Percentiles rank a stretch among this genome's conserved stretches.
phyloP scores from a whole-genome alignment of 1,140 invertebrate genomes.

The Manduca sexta region DNA sequence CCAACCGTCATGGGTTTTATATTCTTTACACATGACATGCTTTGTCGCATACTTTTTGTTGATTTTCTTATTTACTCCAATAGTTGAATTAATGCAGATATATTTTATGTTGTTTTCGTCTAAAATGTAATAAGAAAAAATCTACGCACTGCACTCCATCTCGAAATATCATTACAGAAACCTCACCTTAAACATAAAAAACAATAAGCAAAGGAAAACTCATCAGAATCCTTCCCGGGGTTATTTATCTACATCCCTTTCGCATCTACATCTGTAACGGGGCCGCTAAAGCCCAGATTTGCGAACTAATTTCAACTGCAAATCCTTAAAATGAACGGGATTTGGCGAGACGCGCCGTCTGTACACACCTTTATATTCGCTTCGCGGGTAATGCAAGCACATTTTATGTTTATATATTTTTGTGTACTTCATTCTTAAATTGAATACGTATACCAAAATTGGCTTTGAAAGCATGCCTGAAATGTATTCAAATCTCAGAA shows the following conservation, averaged over 20 bases:
- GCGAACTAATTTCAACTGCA: constrained; percentile 69
- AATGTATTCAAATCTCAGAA: too few relatives aligned
- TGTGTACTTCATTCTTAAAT: too few relatives aligned
- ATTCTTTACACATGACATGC: constrained; percentile 5
- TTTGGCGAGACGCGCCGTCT: constrained; percentile 31
- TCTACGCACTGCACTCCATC: neutral
- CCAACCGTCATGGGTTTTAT: constrained; percentile 11
- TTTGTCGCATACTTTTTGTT: too few relatives aligned
- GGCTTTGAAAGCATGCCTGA: too few relatives aligned
- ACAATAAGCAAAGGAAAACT: constrained; percentile 11
- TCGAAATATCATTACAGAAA: neutral
- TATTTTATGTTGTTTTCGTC: too few relatives aligned
- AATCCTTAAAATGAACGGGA: constrained; percentile 67
- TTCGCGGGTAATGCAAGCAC: constrained; percentile 14
- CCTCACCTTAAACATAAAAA: neutral
- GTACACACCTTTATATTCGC: constrained; percentile 35
- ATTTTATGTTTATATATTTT: constrained; percentile 1
- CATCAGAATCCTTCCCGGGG: constrained; percentile 11
- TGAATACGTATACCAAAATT: too few relatives aligned
- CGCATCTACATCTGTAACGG: constrained; percentile 46
- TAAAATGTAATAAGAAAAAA: too few relatives aligned
- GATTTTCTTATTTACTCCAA: too few relatives aligned
- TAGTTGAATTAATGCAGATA: too few relatives aligned
- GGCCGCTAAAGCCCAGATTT: constrained; percentile 58
- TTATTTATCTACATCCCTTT: constrained; percentile 49